A percentile compares a stretch with the other conserved stretches of the same genome.
Evolutionary conservation across 92 coral and sea anemone genomes (phyloP).

Genomic region (Epizoanthus rinbou): DNA sequence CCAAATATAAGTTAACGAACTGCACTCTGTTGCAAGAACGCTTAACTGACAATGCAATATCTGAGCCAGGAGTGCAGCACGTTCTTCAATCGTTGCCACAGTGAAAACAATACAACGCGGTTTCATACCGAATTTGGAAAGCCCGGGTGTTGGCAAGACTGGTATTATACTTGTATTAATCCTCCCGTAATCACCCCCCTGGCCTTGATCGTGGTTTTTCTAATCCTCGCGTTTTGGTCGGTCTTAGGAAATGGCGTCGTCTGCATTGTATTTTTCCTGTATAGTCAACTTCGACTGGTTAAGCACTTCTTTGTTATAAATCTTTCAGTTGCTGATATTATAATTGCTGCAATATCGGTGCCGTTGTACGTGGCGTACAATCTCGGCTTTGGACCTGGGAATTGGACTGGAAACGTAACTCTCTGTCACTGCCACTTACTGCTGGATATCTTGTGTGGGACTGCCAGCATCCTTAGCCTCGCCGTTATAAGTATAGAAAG

Average conservation of each 20-base stretch:
- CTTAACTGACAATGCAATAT: slow-evolving; percentile 3
- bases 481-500: slow-evolving; percentile 88
- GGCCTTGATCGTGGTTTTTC: slow-evolving; percentile 55
- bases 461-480: slow-evolving; percentile 81
- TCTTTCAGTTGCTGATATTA: slow-evolving; percentile 80
- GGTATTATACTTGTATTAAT: slow-evolving; percentile 50
- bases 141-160: slow-evolving; percentile 70
- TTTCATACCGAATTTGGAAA: neutral
- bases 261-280: slow-evolving; percentile 76
- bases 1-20: neutral
- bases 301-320: slow-evolving; percentile 92
- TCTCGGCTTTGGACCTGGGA: slow-evolving; percentile 47
- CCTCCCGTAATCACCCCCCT: neutral
- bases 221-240: slow-evolving; percentile 70
- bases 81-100: slow-evolving; percentile 27
- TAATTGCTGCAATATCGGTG: slow-evolving; percentile 67
- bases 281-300: slow-evolving; percentile 77
- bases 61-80: slow-evolving; percentile 37
- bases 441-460: slow-evolving; percentile 85
- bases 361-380: slow-evolving; percentile 76
- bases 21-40: too few relatives aligned
- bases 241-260: slow-evolving; percentile 75
- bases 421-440: slow-evolving; percentile 71
- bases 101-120: slow-evolving; percentile 10
- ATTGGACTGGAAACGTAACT: slow-evolving; percentile 31